Evolutionary conservation across 2,113 vertebrate species (phyloP).

Genomic region (Bothrops jararaca): DNA sequence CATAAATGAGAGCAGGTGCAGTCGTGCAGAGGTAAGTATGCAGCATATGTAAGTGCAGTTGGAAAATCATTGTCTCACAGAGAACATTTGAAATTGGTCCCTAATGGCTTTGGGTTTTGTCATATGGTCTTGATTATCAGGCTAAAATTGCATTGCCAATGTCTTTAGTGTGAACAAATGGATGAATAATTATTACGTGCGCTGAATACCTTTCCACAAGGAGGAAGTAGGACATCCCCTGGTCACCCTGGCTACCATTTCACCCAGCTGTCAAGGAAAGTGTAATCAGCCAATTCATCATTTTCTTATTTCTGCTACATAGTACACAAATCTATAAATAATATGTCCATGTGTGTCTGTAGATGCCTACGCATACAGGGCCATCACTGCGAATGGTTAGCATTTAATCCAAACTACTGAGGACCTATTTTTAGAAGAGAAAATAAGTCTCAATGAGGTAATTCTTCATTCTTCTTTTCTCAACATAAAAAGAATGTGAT

Average conservation of each 20-base stretch:
- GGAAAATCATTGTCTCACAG: constrained; percentile 89
- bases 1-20: constrained; percentile 80
- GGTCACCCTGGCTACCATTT: constrained; percentile 68
- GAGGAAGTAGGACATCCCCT: constrained; percentile 68
- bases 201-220: constrained; percentile 74
- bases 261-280: constrained; percentile 71
- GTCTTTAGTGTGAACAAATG: constrained; percentile 83
- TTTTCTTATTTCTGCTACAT: constrained; percentile 44
- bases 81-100: constrained; percentile 89
- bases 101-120: constrained; percentile 88
- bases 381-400: neutral
- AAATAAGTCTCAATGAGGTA: neutral
- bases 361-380: constrained; percentile 24
- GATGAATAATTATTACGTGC: constrained; percentile 88
- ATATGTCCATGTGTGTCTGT: constrained; percentile 32
- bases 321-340: constrained; percentile 25
- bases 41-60: constrained; percentile 89
- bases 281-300: constrained; percentile 72
- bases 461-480: neutral
- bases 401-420: neutral
- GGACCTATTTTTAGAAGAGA: neutral
- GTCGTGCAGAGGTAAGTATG: constrained; percentile 81
- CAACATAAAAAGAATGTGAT: neutral
- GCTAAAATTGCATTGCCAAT: constrained; percentile 85
- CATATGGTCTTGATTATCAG: constrained; percentile 91